Evolutionary conservation across 2,113 vertebrate species (phyloP), one percentile per base, ranked within the genome.

Genomic region (Strigops habroptila): DNA sequence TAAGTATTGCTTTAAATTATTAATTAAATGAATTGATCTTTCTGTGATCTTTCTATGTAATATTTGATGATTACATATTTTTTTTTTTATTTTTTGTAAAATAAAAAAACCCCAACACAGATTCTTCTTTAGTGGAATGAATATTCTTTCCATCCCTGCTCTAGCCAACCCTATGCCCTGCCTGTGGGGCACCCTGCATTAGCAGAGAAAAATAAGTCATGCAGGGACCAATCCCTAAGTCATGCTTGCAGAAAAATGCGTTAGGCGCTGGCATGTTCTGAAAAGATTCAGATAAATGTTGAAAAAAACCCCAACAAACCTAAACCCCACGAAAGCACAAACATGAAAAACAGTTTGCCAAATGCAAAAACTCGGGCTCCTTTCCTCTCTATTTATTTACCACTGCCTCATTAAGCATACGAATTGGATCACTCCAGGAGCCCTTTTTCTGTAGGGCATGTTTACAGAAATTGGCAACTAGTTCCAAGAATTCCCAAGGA

Each of bases 101-200:
- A 60, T 39, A 51, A 60, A 79, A 85, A 52, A 55, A 0, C 0
- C 8, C 0, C 10, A 39, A n/a, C 24, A 1, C 19, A 51, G 8
- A 24, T 43, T 83, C 53, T 49, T 63, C 57, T 35, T 62, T 41
- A 65, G 13, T 64, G 30, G 21, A 88, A 51, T 49, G 9, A 80
- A 41, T 80, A 19, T 68, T 76, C 43, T 64, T 82, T 18, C 41
- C 14, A 43, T 60, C 64, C 89, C 44, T 76, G 59, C 53, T 80
- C 14, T 60, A 68, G 86, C 28, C 8, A 39, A 14, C 24, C 24
- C 11, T 70, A n/a, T 78, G 37, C 84, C 64, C 14, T 63, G 53
- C 27, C n/a, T 84, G 16, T 89, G 64, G 27, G 35, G 33, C 37
- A 84, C 21, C 28, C 41, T 73, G 44, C 37, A 57, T 60, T 83